Evolutionary conservation across 2,113 vertebrate species (phyloP).

Genomic region (Halichoeres trimaculatus): DNA sequence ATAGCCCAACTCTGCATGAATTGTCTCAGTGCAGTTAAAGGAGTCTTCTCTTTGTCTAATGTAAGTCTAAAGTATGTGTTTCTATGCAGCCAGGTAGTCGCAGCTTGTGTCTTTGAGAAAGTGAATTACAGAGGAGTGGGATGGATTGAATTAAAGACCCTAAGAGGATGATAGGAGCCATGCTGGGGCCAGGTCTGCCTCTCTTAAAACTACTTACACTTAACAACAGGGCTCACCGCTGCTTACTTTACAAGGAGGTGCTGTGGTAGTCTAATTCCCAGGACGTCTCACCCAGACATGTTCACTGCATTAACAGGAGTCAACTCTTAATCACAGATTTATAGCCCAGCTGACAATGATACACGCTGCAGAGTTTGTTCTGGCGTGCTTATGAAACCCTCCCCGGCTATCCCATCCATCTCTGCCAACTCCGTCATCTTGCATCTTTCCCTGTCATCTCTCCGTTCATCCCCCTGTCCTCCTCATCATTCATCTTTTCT

Average conservation of each 20-base stretch:
- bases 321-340: constrained; percentile 67
- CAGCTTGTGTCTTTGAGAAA: constrained; percentile 55
- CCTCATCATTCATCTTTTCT: constrained; percentile 50
- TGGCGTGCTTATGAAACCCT: constrained; percentile 44
- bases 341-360: constrained; percentile 18
- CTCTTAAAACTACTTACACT: constrained; percentile 63
- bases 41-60: not conserved
- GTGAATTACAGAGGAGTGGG: constrained; percentile 60
- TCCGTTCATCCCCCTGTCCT: constrained; percentile 24
- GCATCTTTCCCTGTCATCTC: constrained; percentile 39
- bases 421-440: constrained; percentile 48
- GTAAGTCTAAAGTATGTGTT: not conserved
- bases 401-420: constrained; percentile 20
- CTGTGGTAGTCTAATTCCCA: constrained; percentile 51
- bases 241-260: constrained; percentile 36
- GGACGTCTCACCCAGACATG: constrained; percentile 52
- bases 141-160: constrained; percentile 70
- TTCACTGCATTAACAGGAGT: constrained; percentile 52
- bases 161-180: constrained; percentile 70
- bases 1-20: not conserved
- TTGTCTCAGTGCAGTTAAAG: not conserved
- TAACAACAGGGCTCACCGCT: constrained; percentile 49
- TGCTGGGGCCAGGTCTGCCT: constrained; percentile 44
- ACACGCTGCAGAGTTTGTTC: constrained; percentile 1
- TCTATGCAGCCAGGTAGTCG: constrained; percentile 40